Evolutionary conservation across 2,113 vertebrate genomes (phyloP).

Genomic region (Pheucticus melanocephalus): DNA sequence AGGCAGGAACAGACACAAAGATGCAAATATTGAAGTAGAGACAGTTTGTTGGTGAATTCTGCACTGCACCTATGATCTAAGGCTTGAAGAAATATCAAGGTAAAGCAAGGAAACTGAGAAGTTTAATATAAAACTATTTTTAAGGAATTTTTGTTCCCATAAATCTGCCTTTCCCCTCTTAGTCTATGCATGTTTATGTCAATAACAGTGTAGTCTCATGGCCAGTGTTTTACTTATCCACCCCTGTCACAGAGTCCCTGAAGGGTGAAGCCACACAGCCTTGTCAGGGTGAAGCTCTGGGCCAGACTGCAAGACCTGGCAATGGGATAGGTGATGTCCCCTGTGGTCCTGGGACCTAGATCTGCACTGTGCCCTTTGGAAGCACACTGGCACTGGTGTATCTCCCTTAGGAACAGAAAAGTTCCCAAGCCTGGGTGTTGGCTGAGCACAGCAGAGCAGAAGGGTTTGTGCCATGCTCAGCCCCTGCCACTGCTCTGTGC

Average conservation of each 20-base stretch:
- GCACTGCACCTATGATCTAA: not conserved
- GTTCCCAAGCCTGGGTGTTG: not conserved
- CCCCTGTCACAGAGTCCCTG: not conserved
- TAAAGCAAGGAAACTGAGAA: not conserved
- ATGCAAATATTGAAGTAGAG: not conserved
- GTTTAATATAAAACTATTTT: not conserved
- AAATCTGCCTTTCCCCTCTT: not conserved
- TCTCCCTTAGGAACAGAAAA: not conserved
- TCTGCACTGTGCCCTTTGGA: not conserved
- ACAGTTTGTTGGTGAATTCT: not conserved
- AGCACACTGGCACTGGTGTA: not conserved
- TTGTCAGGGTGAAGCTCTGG: not conserved
- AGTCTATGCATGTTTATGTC: not conserved
- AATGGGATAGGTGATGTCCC: fast-evolving
- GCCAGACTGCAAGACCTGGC: not conserved
- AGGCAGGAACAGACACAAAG: not conserved
- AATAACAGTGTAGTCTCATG: not conserved
- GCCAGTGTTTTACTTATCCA: not conserved
- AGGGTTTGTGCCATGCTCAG: not conserved
- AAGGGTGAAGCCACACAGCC: not conserved
- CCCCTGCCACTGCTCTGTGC: not conserved
- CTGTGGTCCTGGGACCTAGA: not conserved
- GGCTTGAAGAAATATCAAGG: not conserved
- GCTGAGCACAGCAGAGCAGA: fast-evolving
- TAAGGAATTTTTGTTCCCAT: not conserved